Evolutionary conservation across 2,888 invertebrate genomes (phyloP).

Genomic region (Cerastis rubricosa): DNA sequence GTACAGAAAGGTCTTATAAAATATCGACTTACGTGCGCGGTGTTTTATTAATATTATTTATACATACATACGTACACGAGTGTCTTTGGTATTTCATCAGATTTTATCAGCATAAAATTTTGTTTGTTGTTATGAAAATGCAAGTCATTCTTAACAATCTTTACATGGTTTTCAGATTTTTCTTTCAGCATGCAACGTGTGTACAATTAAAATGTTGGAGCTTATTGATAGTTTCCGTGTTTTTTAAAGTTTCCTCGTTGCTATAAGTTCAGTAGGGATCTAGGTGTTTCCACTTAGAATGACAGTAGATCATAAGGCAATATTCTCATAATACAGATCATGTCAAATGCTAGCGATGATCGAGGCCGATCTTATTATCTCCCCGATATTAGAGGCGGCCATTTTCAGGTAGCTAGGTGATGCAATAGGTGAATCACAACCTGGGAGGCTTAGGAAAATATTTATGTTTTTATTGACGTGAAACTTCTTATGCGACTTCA

Average conservation of each 20-base stretch:
- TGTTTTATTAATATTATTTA: background rate
- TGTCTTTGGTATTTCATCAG: background rate
- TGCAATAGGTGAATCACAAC: slow-evolving; percentile 43
- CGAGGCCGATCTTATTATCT: slow-evolving; percentile 66
- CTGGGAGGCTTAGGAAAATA: background rate
- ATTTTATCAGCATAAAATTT: background rate
- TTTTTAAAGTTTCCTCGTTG: background rate
- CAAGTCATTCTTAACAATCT: background rate
- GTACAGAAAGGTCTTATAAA: background rate
- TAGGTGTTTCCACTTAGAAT: slow-evolving; percentile 42
- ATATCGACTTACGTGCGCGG: background rate
- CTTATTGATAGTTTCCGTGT: background rate
- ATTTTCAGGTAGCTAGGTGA: slow-evolving; percentile 31
- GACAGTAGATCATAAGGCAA: slow-evolving; percentile 27
- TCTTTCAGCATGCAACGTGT: background rate
- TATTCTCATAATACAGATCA: slow-evolving; percentile 64
- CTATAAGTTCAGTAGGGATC: background rate
- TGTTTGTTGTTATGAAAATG: background rate
- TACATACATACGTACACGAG: background rate
- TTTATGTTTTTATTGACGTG: background rate
- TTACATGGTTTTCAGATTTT: background rate
- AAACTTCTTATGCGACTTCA: too few species aligned
- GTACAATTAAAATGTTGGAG: background rate
- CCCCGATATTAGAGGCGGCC: slow-evolving; percentile 39
- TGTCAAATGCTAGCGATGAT: slow-evolving; percentile 58